Evolutionary conservation across 2,113 vertebrate species (phyloP).

Genomic region (Sitta europaea): DNA sequence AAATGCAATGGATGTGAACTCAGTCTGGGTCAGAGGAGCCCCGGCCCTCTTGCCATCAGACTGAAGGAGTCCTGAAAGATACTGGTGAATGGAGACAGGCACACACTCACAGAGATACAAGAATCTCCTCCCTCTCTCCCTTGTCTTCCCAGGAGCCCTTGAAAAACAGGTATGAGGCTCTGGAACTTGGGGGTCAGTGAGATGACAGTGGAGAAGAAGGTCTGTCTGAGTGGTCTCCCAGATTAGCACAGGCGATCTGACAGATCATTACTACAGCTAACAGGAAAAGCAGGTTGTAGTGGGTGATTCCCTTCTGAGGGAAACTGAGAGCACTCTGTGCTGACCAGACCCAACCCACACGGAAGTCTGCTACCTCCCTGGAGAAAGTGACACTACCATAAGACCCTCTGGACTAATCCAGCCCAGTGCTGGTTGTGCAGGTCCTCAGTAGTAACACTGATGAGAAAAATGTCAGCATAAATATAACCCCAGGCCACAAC

Average conservation of each 20-base stretch:
- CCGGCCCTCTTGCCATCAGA: rapidly evolving
- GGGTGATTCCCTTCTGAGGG: not conserved
- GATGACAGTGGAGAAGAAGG: no score
- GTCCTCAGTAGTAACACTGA: no score
- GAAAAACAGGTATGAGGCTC: not conserved
- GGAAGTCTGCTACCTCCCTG: not conserved
- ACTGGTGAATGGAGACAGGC: not conserved
- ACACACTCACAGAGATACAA: not conserved
- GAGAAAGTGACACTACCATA: no score
- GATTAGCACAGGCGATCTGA: not conserved
- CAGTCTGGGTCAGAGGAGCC: not conserved
- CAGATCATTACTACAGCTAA: not conserved
- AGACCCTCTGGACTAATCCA: not conserved
- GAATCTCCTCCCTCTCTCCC: no score
- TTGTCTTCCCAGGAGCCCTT: not conserved
- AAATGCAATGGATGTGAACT: not conserved
- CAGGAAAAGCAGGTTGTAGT: not conserved
- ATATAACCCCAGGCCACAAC: not conserved
- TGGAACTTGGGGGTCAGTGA: not conserved
- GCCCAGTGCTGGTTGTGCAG: not conserved
- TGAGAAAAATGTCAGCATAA: not conserved
- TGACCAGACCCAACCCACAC: not conserved
- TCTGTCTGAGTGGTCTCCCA: not conserved
- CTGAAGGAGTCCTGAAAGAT: not conserved
- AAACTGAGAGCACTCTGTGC: no score